These are phyloP conservation scores for Pristionchus mayeri DNA, from an alignment of 2,888 invertebrate species.

Conservation along the genomic window DNA sequence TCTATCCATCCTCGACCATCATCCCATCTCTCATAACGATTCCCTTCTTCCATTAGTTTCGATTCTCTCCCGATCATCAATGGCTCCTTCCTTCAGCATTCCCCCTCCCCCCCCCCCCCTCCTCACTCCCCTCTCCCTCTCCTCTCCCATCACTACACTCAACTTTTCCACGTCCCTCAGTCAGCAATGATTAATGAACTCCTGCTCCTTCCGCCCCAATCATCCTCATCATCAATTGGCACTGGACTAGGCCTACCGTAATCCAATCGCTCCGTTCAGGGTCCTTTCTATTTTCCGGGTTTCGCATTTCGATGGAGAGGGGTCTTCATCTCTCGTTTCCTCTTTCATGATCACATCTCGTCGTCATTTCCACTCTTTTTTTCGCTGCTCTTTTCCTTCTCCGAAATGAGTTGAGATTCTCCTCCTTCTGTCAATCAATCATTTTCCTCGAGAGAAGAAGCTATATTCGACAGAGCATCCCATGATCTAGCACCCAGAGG, in stretches of 20 bases:
- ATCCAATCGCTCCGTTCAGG: background rate
- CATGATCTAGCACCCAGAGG: background rate
- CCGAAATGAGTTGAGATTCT: background rate
- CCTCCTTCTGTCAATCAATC: conserved; percentile 27
- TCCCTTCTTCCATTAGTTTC: background rate
- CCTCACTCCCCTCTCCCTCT: conserved; percentile 7
- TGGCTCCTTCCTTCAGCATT: conserved; percentile 19
- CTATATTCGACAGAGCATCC: background rate
- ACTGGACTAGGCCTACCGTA: background rate
- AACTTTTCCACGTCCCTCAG: conserved; percentile 18
- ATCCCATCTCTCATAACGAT: too few relatives aligned
- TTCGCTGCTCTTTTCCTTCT: background rate
- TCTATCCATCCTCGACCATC: too few relatives aligned
- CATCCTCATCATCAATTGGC: background rate
- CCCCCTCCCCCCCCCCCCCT: conserved; percentile 3
- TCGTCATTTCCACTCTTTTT: conserved; percentile 37
- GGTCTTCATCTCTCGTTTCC: conserved; percentile 9
- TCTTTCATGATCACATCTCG: conserved; percentile 31
- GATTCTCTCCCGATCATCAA: conserved; percentile 10
- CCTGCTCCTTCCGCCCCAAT: background rate
- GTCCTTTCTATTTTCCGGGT: background rate
- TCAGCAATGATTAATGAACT: conserved; percentile 17
- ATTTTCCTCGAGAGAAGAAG: background rate
- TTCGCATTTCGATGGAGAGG: conserved; percentile 16
- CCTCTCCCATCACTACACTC: background rate